Percentiles rank a stretch among this genome's conserved stretches.
These are phyloP conservation scores for Actinostola sp. DNA, from an alignment of 92 coral and sea anemone genomes.

Conservation along the genomic window DNA sequence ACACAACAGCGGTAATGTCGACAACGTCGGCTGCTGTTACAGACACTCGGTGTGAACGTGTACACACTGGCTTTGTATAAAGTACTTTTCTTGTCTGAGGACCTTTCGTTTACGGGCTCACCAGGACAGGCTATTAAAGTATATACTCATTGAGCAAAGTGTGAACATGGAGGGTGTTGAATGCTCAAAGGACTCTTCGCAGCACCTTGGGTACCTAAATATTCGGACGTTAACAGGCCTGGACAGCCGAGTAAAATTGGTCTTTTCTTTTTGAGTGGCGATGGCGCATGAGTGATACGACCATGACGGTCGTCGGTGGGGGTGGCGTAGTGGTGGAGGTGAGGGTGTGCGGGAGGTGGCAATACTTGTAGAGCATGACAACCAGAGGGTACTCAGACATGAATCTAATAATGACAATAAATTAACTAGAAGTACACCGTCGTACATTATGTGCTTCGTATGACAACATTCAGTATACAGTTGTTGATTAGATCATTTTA, in stretches of 20 bases:
- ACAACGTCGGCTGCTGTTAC: background rate
- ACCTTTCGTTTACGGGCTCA: background rate
- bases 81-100: background rate
- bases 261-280: background rate
- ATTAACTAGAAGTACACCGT: background rate
- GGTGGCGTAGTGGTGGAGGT: background rate
- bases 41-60: background rate
- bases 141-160: background rate
- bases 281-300: background rate
- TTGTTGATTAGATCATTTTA: too few species aligned
- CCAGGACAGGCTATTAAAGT: background rate
- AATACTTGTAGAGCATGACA: background rate
- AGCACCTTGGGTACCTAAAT: too few species aligned
- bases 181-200: background rate
- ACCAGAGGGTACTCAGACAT: background rate
- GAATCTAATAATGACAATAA: background rate
- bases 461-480: too few species aligned
- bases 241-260: background rate
- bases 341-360: background rate
- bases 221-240: too few species aligned
- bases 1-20: background rate
- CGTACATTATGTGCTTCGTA: too few species aligned
- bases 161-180: too few species aligned
- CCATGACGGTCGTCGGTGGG: background rate
- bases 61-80: background rate